Evolutionary conservation across 2,113 vertebrate species (phyloP).

Genomic region (Ovibos moschatus): DNA sequence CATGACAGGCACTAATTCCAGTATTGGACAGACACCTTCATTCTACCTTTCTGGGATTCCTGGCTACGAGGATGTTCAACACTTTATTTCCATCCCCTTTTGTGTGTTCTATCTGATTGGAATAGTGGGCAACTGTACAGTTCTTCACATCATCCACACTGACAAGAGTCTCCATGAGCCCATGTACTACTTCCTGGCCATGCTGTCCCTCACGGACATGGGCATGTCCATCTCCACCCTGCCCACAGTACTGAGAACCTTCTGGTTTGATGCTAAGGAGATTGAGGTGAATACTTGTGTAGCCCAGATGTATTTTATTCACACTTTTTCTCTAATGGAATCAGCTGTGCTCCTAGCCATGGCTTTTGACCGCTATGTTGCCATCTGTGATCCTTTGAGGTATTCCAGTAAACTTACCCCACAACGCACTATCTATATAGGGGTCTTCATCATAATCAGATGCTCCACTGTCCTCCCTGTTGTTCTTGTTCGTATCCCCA

Average conservation of each 20-base stretch:
- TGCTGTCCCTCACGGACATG: not conserved
- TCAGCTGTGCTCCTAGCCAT: slow-evolving; percentile 50
- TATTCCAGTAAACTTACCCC: not conserved
- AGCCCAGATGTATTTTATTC: slow-evolving; percentile 56
- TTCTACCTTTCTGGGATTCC: slow-evolving; percentile 31
- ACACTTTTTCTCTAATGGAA: slow-evolving; percentile 41
- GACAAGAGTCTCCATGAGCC: not conserved
- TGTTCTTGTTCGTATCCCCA: not conserved
- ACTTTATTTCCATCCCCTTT: slow-evolving; percentile 22
- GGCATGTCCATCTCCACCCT: not conserved
- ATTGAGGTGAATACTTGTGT: slow-evolving; percentile 42
- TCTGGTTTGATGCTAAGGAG: slow-evolving; percentile 5
- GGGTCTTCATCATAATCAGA: not conserved
- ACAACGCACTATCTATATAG: not conserved
- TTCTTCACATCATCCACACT: not conserved
- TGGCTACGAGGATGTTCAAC: not conserved
- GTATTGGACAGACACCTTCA: not conserved
- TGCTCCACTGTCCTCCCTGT: not conserved
- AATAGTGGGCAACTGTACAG: not conserved
- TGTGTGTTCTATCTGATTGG: not conserved
- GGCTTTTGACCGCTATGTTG: slow-evolving; percentile 40
- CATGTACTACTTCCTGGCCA: not conserved
- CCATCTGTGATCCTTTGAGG: slow-evolving; percentile 7
- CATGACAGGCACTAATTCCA: not conserved
- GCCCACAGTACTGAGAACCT: not conserved